A percentile compares a stretch with the other conserved stretches of the same genome.
These are phyloP conservation scores for Sebastes glaucus DNA, from an alignment of 2,797 vertebrate genomes.

Conservation along the genomic window DNA sequence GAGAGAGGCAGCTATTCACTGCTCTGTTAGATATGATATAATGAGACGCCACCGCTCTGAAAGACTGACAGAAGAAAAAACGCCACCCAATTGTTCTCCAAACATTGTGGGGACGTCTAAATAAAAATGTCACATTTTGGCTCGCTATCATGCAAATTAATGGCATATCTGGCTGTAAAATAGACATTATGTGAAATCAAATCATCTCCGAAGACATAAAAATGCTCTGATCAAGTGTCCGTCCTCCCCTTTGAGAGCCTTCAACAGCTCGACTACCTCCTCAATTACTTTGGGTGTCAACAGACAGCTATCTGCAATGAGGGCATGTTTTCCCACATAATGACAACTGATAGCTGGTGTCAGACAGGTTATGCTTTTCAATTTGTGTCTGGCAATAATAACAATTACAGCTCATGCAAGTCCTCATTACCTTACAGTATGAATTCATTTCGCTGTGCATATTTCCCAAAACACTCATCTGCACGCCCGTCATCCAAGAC, in stretches of 20 bases:
- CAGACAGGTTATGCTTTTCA: constrained; percentile 86
- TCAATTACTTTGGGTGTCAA: constrained; percentile 86
- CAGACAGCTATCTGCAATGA: constrained; percentile 82
- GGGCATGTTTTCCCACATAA: constrained; percentile 82
- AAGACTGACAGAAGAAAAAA: constrained; percentile 84
- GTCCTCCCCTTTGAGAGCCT: constrained; percentile 78
- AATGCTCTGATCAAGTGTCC: constrained; percentile 85
- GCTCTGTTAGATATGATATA: constrained; percentile 84
- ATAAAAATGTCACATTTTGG: constrained; percentile 85
- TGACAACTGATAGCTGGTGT: constrained; percentile 87
- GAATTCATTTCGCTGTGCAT: constrained; percentile 66
- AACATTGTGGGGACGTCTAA: constrained; percentile 77
- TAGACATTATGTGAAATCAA: constrained; percentile 86
- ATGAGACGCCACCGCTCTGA: constrained; percentile 76
- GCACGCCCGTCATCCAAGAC: constrained; percentile 34
- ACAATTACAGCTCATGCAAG: constrained; percentile 85
- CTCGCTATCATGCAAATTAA: constrained; percentile 84
- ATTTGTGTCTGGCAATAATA: constrained; percentile 86
- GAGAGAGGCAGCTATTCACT: constrained; percentile 77
- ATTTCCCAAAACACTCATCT: constrained; percentile 71
- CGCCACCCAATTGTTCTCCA: constrained; percentile 81
- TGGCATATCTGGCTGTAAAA: constrained; percentile 82
- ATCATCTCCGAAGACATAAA: constrained; percentile 84
- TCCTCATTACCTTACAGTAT: constrained; percentile 81
- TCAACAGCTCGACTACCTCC: constrained; percentile 79